phyloP scores from a whole-genome alignment of 2,113 vertebrate species.

The Oreotrochilus melanogaster region DNA sequence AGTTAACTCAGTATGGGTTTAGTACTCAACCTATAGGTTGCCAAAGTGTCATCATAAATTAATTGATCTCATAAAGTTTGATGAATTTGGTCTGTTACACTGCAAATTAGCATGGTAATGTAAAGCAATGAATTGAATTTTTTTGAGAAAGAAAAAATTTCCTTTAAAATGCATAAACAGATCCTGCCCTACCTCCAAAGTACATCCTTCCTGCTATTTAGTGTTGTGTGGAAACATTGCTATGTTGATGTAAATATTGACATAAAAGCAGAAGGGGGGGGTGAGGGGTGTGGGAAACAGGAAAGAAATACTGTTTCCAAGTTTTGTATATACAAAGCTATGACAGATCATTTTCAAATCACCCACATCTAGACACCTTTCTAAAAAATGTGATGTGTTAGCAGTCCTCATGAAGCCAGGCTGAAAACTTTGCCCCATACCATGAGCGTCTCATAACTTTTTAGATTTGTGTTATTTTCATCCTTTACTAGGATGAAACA shows the following conservation, averaged over 20 bases:
- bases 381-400: background rate
- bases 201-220: conserved; percentile 8
- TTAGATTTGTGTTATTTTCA: background rate
- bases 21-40: background rate
- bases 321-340: background rate
- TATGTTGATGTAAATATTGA: background rate
- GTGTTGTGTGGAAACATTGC: background rate
- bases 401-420: background rate
- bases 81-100: background rate
- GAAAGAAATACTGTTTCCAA: background rate
- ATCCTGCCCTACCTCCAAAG: background rate
- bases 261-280: background rate
- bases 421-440: background rate
- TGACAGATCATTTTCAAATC: background rate
- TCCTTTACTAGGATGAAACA: background rate
- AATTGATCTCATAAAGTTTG: background rate
- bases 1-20: background rate
- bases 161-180: background rate
- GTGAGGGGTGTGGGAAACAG: too few relatives aligned
- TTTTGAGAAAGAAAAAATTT: conserved; percentile 15
- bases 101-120: background rate
- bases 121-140: background rate
- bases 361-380: background rate
- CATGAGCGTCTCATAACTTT: background rate
- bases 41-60: background rate